These are phyloP conservation scores for Nannoperca australis DNA, from an alignment of 2,797 vertebrate species.

Conservation along the genomic window DNA sequence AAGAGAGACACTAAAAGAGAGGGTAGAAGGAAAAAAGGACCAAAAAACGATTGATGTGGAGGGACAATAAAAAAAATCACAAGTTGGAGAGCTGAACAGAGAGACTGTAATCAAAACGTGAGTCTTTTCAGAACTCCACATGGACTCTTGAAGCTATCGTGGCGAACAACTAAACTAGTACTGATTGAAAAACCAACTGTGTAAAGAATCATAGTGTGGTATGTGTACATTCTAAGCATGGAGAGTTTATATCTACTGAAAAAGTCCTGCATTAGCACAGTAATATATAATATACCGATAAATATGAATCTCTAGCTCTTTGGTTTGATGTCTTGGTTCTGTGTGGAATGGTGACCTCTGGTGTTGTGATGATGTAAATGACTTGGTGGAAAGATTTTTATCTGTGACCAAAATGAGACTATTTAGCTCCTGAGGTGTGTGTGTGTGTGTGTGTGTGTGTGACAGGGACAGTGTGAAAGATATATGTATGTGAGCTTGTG, in stretches of 20 bases:
- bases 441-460: constrained; percentile 52
- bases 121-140: constrained; percentile 61
- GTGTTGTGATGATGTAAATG: constrained; percentile 85
- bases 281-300: constrained; percentile 85
- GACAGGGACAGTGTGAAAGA: constrained; percentile 28
- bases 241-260: constrained; percentile 89
- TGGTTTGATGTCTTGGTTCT: constrained; percentile 86
- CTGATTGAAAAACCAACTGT: constrained; percentile 78
- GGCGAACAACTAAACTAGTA: constrained; percentile 65
- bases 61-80: constrained; percentile 24
- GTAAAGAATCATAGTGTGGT: constrained; percentile 85
- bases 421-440: constrained; percentile 70
- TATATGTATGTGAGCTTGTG: constrained; percentile 29
- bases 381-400: constrained; percentile 79
- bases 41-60: constrained; percentile 22
- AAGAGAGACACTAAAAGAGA: constrained; percentile 35
- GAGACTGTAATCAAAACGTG: constrained; percentile 55
- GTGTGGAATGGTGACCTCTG: constrained; percentile 86
- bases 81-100: constrained; percentile 39
- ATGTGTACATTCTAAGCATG: constrained; percentile 90
- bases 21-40: constrained; percentile 29
- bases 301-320: constrained; percentile 86
- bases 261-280: constrained; percentile 89
- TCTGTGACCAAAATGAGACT: constrained; percentile 82
- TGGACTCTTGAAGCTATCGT: constrained; percentile 40